phyloP scores from a whole-genome alignment of 2,113 vertebrate species.

The Percina caprodes region DNA sequence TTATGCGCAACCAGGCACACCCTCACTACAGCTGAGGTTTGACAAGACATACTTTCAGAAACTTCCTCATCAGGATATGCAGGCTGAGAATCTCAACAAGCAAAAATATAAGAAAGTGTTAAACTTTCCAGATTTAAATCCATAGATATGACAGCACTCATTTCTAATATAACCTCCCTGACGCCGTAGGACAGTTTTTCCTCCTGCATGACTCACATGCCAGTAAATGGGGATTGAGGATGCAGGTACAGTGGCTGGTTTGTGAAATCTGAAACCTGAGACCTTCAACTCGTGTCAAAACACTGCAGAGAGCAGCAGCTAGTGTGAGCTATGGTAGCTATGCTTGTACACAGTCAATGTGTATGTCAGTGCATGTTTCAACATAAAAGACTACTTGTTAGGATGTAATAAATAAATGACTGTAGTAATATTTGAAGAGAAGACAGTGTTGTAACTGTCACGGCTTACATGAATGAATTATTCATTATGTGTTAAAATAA shows the following conservation, averaged over 20 bases:
- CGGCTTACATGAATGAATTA: background rate
- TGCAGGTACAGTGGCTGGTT: conserved; percentile 70
- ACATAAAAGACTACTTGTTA: conserved; percentile 52
- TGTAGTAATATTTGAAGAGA: background rate
- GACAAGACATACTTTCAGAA: conserved; percentile 36
- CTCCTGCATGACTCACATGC: conserved; percentile 41
- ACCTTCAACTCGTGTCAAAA: conserved; percentile 71
- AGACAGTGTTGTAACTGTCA: conserved; percentile 17
- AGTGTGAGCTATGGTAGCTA: conserved; percentile 36
- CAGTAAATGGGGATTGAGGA: conserved; percentile 39
- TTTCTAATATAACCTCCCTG: conserved; percentile 7
- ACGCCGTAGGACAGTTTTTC: background rate
- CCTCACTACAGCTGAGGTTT: conserved; percentile 19
- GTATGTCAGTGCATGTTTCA: conserved; percentile 26
- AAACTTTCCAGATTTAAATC: background rate
- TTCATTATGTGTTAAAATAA: background rate
- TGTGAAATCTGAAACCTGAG: conserved; percentile 76
- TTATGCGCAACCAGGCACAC: conserved; percentile 55
- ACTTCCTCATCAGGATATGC: background rate
- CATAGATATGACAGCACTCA: background rate
- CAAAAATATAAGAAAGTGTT: background rate
- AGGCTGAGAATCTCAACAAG: conserved; percentile 10
- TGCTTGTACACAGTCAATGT: conserved; percentile 35
- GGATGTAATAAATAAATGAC: conserved; percentile 44
- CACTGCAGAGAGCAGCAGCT: conserved; percentile 45